Percentiles rank a stretch among this genome's conserved stretches.
Conservation (phyloP, 2,113 vertebrate species). For the Tonatia bakeri region DNA sequence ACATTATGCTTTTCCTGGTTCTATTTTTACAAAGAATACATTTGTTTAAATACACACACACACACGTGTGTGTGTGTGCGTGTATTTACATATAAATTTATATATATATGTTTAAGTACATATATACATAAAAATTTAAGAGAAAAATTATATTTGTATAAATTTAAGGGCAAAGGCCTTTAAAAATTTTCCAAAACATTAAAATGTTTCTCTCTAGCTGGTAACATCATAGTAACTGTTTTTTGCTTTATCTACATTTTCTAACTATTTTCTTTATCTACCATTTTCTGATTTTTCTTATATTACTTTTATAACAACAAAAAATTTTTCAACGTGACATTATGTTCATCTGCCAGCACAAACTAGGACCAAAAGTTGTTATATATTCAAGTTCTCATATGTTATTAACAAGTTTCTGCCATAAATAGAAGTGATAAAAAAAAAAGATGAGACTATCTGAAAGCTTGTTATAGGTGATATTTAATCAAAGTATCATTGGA, state of each 20-base stretch:
- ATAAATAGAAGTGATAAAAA: not conserved
- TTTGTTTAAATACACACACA: not conserved
- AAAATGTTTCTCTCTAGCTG: not conserved
- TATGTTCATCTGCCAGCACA: not conserved
- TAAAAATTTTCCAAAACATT: not conserved
- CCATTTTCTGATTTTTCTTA: not conserved
- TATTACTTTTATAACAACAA: not conserved
- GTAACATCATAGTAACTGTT: not conserved
- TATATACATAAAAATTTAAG: not conserved
- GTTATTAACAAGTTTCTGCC: not conserved
- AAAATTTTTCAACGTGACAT: not conserved
- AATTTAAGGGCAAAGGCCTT: not conserved
- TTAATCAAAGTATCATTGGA: not conserved
- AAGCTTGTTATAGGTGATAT: not conserved
- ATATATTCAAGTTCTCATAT: not conserved
- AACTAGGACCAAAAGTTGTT: not conserved
- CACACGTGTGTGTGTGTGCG: no score
- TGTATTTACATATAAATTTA: no score
- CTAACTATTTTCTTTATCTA: not conserved
- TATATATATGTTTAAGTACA: no score
- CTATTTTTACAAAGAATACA: not conserved
- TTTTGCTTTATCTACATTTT: not conserved
- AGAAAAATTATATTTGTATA: not conserved
- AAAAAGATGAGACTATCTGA: not conserved
- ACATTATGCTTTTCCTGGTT: not conserved